These are phyloP conservation scores for Opisthograptis luteolata DNA, from an alignment of 2,888 invertebrate species.

Conservation along the genomic window DNA sequence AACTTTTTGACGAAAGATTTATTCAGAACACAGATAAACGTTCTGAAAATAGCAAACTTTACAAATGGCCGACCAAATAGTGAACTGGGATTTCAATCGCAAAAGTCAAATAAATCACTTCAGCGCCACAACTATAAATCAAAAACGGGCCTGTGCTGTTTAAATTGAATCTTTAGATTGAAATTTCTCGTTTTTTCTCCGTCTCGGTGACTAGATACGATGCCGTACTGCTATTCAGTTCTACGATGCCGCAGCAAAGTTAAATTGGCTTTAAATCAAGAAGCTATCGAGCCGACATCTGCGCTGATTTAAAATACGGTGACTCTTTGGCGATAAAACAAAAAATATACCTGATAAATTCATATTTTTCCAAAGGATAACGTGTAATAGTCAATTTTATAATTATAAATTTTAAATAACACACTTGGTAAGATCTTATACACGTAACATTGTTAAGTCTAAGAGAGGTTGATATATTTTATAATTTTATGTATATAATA, in stretches of 20 bases:
- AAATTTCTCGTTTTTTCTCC: slow-evolving; percentile 27
- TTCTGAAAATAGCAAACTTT: no score
- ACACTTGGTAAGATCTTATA: no score
- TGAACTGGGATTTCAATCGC: not conserved
- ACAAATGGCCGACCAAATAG: not conserved
- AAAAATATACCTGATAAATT: not conserved
- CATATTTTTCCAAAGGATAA: no score
- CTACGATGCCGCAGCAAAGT: slow-evolving; percentile 47
- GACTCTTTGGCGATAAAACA: slow-evolving; percentile 7
- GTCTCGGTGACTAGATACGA: slow-evolving; percentile 30
- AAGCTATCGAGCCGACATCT: slow-evolving; percentile 44
- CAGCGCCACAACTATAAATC: not conserved
- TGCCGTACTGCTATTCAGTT: slow-evolving; percentile 39
- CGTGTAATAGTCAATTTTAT: no score
- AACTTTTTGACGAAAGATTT: no score
- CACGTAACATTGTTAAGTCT: no score
- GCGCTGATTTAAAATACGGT: slow-evolving; percentile 24
- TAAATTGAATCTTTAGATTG: slow-evolving; percentile 13
- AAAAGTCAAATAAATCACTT: not conserved
- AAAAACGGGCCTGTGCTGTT: slow-evolving; percentile 4
- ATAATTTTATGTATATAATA: no score
- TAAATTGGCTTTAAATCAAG: slow-evolving; percentile 58
- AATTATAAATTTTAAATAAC: no score
- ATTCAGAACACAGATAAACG: no score
- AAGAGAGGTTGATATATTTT: no score